Percentiles rank a stretch among this genome's conserved stretches.
phyloP scores from a whole-genome alignment of 1,140 invertebrate species.

The Thalassaphorura encarpata region DNA sequence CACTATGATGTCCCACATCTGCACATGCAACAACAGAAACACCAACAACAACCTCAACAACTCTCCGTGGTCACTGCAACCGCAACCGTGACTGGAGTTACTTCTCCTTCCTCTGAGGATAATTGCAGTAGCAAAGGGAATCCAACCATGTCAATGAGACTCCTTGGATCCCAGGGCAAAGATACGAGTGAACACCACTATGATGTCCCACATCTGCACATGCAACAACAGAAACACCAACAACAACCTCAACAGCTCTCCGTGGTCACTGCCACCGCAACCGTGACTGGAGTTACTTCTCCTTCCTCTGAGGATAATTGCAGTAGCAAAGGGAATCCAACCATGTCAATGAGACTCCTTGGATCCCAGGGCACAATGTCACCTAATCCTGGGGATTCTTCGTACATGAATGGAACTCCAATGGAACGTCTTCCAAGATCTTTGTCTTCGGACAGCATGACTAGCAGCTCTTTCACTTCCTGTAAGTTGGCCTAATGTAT shows the following conservation, averaged over 20 bases:
- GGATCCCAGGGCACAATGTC: too few species aligned
- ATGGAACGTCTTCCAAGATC: conserved; percentile 56
- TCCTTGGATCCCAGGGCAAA: not conserved
- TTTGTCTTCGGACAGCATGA: conserved; percentile 55
- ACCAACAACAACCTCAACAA: conserved; percentile 6
- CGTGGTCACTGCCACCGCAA: not conserved
- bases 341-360: not conserved
- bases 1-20: conserved; percentile 76
- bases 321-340: not conserved
- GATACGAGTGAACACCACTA: conserved; percentile 63
- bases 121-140: not conserved
- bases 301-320: conserved; percentile 1
- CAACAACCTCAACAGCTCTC: not conserved
- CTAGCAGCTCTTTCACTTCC: conserved; percentile 48
- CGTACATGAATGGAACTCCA: too few species aligned
- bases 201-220: conserved; percentile 62
- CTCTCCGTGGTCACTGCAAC: conserved; percentile 9
- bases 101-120: not conserved
- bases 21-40: conserved; percentile 12
- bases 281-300: conserved; percentile 2
- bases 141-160: not conserved
- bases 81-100: conserved; percentile 4
- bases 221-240: not conserved
- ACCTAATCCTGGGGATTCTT: too few species aligned
- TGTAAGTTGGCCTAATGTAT: conserved; percentile 34